Evolutionary conservation across 2,888 invertebrate species (phyloP), one percentile per base, ranked within the genome.

Genomic region (Cerceris rybyensis): DNA sequence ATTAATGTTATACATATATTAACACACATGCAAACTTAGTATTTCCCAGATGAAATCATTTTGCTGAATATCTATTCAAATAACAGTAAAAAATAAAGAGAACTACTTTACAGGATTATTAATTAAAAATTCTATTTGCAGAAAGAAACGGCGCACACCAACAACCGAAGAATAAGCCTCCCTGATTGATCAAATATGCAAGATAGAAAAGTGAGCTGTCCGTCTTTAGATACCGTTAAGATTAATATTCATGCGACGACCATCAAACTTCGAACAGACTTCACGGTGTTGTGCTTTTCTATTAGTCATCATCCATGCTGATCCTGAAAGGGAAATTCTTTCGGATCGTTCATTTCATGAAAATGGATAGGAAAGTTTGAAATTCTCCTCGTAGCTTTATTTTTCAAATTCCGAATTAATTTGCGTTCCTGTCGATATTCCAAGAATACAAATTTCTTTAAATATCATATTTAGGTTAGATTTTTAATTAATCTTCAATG

Each of bases 141-240:
- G 90, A 57, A 90, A 89, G 70, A 90, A 89, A 70, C 80, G 81
- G 64, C 87, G 88, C 13, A 67, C 82, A 7, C 81, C 82, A 50
- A 63, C 82, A 11, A 52, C 76, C 39, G 83, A 88, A 9, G 86
- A 88, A 81, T 89, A 84, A 81, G 49, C 14, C 17, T 6, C 1
- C 42, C 9, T 14, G 43, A 39, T 11, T 16, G 16, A 63, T 68
- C 52, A 13, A 14, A 28, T 55, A 11, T 8, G 42, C 4, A 8
- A 28, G 54, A 46, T 58, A 64, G 52, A 67, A 49, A 42, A 52
- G 16, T 8, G 43, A 64, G 39, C 17, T 11, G 46, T 60, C 59
- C 64, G 39, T 43, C 41, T 43, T 17, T 61, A 63, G 75, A 63
- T 63, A 66, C 59, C 60, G 60, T 71, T 70, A 64, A 65, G 42